Conservation (phyloP, 2,113 vertebrate species). For the Theristicus caerulescens region DNA sequence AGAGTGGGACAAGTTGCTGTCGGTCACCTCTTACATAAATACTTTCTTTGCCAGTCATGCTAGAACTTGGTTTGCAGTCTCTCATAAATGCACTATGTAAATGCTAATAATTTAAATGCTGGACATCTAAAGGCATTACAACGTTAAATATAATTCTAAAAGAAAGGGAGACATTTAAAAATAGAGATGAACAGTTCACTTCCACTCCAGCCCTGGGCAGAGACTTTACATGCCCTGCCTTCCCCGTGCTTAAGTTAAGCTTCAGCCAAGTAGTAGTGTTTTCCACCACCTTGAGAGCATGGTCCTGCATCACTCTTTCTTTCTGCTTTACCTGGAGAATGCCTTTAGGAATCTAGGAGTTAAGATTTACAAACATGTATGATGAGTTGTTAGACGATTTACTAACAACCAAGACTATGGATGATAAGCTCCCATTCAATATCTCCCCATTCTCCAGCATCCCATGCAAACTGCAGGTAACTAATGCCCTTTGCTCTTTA, state of each 20-base stretch:
- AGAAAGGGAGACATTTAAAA: background rate
- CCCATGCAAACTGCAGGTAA: background rate
- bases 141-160: background rate
- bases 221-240: background rate
- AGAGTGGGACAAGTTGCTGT: background rate
- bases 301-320: background rate
- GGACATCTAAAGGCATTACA: background rate
- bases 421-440: background rate
- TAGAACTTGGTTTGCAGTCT: background rate
- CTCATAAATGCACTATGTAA: background rate
- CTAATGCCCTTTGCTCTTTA: background rate
- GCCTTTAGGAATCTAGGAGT: background rate
- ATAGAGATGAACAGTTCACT: background rate
- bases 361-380: background rate
- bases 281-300: background rate
- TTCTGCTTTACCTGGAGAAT: background rate
- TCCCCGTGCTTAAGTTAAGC: rapidly evolving
- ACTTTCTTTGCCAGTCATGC: background rate
- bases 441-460: background rate
- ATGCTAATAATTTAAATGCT: background rate
- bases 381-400: background rate
- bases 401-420: background rate
- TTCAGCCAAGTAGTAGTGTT: background rate
- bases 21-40: constrained; percentile 24
- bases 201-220: background rate